A percentile compares a stretch with the other conserved stretches of the same genome.
Evolutionary conservation across 2,113 vertebrate species (phyloP).

Genomic region (Datnioides undecimradiatus): DNA sequence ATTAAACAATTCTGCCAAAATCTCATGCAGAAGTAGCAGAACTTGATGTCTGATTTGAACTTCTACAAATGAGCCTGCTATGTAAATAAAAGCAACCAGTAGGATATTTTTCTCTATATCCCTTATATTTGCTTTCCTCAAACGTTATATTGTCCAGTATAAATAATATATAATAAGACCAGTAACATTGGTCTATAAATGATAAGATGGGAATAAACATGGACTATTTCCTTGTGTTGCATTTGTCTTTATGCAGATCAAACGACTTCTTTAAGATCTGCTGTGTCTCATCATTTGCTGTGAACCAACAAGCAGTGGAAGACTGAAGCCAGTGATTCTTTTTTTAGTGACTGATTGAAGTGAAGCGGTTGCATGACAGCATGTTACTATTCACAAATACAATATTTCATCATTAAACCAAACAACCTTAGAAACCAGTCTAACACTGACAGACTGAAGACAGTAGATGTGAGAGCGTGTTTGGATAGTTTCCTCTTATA

Average conservation of each 20-base stretch:
- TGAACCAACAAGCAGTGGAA: neutral
- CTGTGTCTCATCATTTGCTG: neutral
- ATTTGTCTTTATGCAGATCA: neutral
- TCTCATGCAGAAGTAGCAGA: neutral
- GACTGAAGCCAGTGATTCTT: neutral
- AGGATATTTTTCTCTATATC: neutral
- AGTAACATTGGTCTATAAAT: neutral
- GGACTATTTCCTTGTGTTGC: neutral
- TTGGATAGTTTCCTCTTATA: neutral
- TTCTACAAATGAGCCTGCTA: neutral
- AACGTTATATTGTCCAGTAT: slow-evolving; percentile 4
- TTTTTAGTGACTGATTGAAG: neutral
- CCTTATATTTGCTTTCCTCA: too few species aligned
- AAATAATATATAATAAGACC: neutral
- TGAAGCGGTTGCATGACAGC: neutral
- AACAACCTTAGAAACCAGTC: neutral
- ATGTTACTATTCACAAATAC: neutral
- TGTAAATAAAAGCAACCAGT: neutral
- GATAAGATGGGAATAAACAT: neutral
- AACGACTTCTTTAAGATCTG: neutral
- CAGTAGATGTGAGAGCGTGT: neutral
- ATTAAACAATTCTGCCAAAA: neutral
- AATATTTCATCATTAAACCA: neutral
- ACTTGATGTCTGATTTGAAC: neutral
- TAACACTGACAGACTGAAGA: too few species aligned